Evolutionary conservation across 2,888 invertebrate species (phyloP).

Genomic region (Oxyteleia sp.): DNA sequence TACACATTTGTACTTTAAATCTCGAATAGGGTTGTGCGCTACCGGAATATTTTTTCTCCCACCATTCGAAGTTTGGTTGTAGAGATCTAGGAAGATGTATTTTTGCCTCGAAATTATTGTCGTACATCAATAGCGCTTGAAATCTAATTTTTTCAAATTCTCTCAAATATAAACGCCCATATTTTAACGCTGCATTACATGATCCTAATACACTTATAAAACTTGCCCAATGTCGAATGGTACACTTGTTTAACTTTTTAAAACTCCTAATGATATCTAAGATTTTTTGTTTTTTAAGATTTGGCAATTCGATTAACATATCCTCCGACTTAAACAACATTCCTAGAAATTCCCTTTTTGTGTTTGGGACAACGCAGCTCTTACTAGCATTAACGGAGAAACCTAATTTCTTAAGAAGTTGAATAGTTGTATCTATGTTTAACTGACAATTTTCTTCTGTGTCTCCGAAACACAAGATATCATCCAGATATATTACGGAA

Average conservation of each 20-base stretch:
- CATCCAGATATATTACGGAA: slow-evolving; percentile 36
- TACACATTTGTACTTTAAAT: slow-evolving; percentile 27
- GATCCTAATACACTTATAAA: slow-evolving; percentile 53
- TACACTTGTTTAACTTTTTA: slow-evolving; percentile 21
- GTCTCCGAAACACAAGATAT: slow-evolving; percentile 13
- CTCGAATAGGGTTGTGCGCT: slow-evolving; percentile 24
- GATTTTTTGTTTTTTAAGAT: slow-evolving; percentile 29
- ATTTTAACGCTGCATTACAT: slow-evolving; percentile 45
- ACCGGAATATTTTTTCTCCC: slow-evolving; percentile 37
- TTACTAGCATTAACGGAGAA: slow-evolving; percentile 49
- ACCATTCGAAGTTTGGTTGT: slow-evolving; percentile 46
- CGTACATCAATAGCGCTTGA: slow-evolving; percentile 40
- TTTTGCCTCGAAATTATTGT: slow-evolving; percentile 52
- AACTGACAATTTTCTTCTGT: not conserved
- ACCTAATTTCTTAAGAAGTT: slow-evolving; percentile 6
- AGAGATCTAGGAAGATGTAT: slow-evolving; percentile 32
- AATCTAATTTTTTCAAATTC: slow-evolving; percentile 59
- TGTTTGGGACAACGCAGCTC: slow-evolving; percentile 22
- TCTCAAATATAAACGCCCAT: slow-evolving; percentile 60
- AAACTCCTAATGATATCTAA: slow-evolving; percentile 3
- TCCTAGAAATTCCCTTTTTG: slow-evolving; percentile 33
- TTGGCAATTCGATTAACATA: slow-evolving; percentile 41
- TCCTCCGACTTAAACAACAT: slow-evolving; percentile 47
- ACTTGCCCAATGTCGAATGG: slow-evolving; percentile 53
- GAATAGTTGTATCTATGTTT: not conserved